Conservation (phyloP, 2,888 invertebrate genomes). For the Spilosoma lubricipeda region DNA sequence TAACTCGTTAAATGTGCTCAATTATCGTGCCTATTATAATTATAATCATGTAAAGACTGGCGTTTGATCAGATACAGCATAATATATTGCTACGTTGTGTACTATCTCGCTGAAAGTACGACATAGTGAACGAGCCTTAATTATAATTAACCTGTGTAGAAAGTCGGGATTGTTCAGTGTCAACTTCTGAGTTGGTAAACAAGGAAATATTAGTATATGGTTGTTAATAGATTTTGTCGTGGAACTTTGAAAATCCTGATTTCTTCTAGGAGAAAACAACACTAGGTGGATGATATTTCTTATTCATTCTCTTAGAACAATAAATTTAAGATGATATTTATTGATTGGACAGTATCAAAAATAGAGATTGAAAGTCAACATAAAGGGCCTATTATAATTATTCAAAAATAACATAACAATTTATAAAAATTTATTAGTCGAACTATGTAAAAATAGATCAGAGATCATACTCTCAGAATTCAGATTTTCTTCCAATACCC, state of each 20-base stretch:
- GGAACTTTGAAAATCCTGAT: background rate
- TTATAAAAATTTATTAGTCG: too few species aligned
- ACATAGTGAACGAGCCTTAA: background rate
- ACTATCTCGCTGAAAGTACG: slow-evolving; percentile 2
- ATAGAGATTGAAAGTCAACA: too few species aligned
- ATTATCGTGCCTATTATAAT: slow-evolving; percentile 13
- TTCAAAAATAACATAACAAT: too few species aligned
- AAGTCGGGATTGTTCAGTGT: background rate
- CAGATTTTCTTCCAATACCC: too few species aligned
- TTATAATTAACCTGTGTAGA: background rate
- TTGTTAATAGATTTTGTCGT: background rate
- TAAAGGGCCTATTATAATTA: too few species aligned
- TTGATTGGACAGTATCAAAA: too few species aligned
- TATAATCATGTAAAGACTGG: slow-evolving; percentile 6
- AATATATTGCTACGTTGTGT: slow-evolving; percentile 3
- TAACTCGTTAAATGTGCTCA: slow-evolving; percentile 7
- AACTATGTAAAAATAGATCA: too few species aligned
- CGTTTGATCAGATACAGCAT: slow-evolving; percentile 3
- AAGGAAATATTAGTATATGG: background rate
- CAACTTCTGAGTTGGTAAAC: background rate
- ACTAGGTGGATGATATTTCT: background rate
- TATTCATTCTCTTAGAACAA: too few species aligned
- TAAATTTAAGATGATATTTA: too few species aligned
- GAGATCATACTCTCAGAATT: too few species aligned
- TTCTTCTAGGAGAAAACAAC: background rate